Percentiles rank a stretch among this genome's conserved stretches.
phyloP scores from a whole-genome alignment of 2,797 vertebrate genomes.

The Sebastes variabilis region DNA sequence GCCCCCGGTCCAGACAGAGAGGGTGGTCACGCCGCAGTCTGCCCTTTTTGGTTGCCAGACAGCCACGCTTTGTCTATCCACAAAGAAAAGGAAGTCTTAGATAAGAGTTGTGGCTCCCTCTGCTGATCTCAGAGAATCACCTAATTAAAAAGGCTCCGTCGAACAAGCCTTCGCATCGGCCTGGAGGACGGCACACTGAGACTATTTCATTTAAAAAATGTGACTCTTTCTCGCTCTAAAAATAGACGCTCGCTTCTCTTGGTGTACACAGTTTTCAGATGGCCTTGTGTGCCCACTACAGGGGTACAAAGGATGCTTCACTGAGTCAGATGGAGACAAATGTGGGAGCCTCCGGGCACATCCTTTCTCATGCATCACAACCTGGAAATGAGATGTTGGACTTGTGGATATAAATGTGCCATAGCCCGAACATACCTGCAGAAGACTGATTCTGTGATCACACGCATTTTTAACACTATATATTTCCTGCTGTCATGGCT shows the following conservation, averaged over 20 bases:
- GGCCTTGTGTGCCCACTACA: slow-evolving; percentile 25
- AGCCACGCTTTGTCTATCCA: slow-evolving; percentile 48
- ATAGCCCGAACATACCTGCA: slow-evolving; percentile 35
- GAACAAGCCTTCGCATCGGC: slow-evolving; percentile 26
- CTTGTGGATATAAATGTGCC: slow-evolving; percentile 29
- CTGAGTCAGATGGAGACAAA: slow-evolving; percentile 58
- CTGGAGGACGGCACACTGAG: slow-evolving; percentile 29
- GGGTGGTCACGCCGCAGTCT: slow-evolving; percentile 44
- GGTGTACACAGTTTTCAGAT: slow-evolving; percentile 35
- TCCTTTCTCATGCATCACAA: slow-evolving; percentile 57
- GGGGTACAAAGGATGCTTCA: slow-evolving; percentile 57
- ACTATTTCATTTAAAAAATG: slow-evolving; percentile 39
- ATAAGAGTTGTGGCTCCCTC: slow-evolving; percentile 74
- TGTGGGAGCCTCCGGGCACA: slow-evolving; percentile 50
- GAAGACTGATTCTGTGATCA: slow-evolving; percentile 41
- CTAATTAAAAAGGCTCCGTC: slow-evolving; percentile 62
- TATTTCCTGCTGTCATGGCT: slow-evolving; percentile 6
- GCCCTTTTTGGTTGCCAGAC: slow-evolving; percentile 49
- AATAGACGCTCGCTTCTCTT: slow-evolving; percentile 34
- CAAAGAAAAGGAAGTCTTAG: slow-evolving; percentile 57
- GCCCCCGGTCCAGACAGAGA: slow-evolving; percentile 29
- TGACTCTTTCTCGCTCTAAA: slow-evolving; percentile 42
- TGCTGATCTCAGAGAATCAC: slow-evolving; percentile 63
- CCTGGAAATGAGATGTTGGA: slow-evolving; percentile 50
- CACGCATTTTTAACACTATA: background rate